phyloP scores from a whole-genome alignment of 1,140 invertebrate genomes.

The Stenopsyche tienmushanensis region DNA sequence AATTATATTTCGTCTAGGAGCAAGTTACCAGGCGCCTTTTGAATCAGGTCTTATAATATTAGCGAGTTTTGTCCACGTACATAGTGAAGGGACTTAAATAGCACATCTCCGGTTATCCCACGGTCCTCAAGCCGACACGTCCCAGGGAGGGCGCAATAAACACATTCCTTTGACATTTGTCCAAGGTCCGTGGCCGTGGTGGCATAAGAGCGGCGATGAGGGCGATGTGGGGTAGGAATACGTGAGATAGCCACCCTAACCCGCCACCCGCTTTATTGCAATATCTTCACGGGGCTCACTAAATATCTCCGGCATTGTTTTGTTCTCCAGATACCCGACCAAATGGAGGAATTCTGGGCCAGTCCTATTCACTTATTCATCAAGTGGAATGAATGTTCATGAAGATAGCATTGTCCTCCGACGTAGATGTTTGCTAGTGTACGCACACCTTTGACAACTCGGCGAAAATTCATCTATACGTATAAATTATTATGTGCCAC shows the following conservation, averaged over 20 bases:
- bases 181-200: slow-evolving; percentile 7
- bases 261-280: slow-evolving; percentile 20
- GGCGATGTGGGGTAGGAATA: neutral
- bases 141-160: slow-evolving; percentile 35
- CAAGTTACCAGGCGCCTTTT: too few species aligned
- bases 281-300: slow-evolving; percentile 23
- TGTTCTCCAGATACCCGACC: slow-evolving; percentile 5
- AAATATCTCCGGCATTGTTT: slow-evolving; percentile 27
- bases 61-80: too few species aligned
- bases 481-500: too few species aligned
- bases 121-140: slow-evolving; percentile 14
- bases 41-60: too few species aligned
- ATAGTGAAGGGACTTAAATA: neutral
- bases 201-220: neutral
- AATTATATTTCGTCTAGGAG: too few species aligned
- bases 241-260: slow-evolving; percentile 7
- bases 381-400: slow-evolving; percentile 23
- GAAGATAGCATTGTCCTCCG: slow-evolving; percentile 8
- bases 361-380: slow-evolving; percentile 26
- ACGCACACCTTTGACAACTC: too few species aligned
- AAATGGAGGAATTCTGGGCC: slow-evolving; percentile 19
- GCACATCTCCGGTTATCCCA: neutral
- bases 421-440: slow-evolving; percentile 6
- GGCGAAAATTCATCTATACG: too few species aligned
- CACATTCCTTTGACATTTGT: slow-evolving; percentile 41